Conservation (phyloP, 2,113 vertebrate genomes). For the Sinocyclocheilus anshuiensis region DNA sequence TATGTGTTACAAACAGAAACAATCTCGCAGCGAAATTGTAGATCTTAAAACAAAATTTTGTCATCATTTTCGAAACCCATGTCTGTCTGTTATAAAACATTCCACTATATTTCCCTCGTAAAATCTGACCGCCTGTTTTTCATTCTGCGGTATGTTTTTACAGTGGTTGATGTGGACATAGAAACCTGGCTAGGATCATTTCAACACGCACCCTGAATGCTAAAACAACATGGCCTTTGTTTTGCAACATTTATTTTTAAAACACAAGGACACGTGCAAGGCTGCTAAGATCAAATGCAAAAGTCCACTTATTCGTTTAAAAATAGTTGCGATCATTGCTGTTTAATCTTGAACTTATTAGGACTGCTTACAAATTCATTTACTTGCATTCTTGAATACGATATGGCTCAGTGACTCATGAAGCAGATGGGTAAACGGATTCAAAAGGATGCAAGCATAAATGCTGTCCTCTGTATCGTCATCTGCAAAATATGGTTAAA, state of each 20-base stretch:
- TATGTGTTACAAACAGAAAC: constrained; percentile 15
- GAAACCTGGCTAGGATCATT: constrained; percentile 45
- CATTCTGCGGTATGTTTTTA: constrained; percentile 57
- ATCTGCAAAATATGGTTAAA: constrained; percentile 13
- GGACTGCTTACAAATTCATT: constrained; percentile 11
- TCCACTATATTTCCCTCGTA: constrained; percentile 47
- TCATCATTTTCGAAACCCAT: constrained; percentile 45
- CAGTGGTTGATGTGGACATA: constrained; percentile 46
- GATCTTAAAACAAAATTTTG: constrained; percentile 42
- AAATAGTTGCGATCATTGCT: neutral
- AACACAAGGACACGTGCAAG: constrained; percentile 25
- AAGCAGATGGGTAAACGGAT: constrained; percentile 5
- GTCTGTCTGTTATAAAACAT: constrained; percentile 45
- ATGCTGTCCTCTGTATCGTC: neutral
- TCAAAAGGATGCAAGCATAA: neutral
- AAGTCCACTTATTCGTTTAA: constrained; percentile 22
- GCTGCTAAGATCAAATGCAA: neutral
- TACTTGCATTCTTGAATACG: constrained; percentile 7
- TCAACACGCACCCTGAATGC: constrained; percentile 32
- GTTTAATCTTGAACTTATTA: neutral
- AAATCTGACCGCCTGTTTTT: constrained; percentile 54
- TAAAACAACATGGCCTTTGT: constrained; percentile 46
- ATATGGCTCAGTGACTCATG: constrained; percentile 5
- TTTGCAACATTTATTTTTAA: constrained; percentile 39
- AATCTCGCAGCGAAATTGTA: constrained; percentile 25